phyloP scores from a whole-genome alignment of 1,140 invertebrate species.

The Neuroterus valhalla region DNA sequence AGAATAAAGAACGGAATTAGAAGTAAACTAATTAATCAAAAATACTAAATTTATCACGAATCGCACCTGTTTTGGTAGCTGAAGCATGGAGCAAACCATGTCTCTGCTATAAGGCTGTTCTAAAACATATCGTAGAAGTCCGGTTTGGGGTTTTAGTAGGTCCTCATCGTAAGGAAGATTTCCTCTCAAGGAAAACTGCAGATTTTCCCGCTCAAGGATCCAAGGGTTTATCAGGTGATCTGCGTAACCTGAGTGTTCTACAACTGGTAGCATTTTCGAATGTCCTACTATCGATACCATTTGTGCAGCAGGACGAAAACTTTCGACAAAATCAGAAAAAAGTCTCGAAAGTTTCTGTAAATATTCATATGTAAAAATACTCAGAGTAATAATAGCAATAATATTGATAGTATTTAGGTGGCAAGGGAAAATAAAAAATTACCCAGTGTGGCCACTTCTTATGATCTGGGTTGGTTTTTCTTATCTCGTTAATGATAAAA shows the following conservation, averaged over 20 bases:
- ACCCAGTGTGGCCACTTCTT: slow-evolving; percentile 94
- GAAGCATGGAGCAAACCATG: slow-evolving; percentile 96
- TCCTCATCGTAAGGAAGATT: slow-evolving; percentile 94
- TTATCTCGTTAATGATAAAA: slow-evolving; percentile 95
- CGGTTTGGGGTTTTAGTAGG: slow-evolving; percentile 91
- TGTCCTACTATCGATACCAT: slow-evolving; percentile 96
- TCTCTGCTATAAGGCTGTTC: slow-evolving; percentile 97
- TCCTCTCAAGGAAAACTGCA: slow-evolving; percentile 93
- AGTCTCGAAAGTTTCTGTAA: slow-evolving; percentile 88
- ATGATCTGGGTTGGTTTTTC: slow-evolving; percentile 89
- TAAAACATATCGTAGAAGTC: slow-evolving; percentile 90
- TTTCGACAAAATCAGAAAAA: slow-evolving; percentile 92
- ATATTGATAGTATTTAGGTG: not conserved
- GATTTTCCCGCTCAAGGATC: slow-evolving; percentile 89
- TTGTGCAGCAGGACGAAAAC: slow-evolving; percentile 93
- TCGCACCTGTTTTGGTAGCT: slow-evolving; percentile 90
- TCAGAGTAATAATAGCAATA: not conserved
- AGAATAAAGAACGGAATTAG: slow-evolving; percentile 7
- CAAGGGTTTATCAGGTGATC: slow-evolving; percentile 93
- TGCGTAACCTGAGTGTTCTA: slow-evolving; percentile 93
- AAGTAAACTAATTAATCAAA: not conserved
- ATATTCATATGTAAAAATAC: not conserved
- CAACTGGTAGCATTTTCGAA: slow-evolving; percentile 92
- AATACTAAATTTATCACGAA: not conserved
- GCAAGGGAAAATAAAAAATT: slow-evolving; percentile 59